Evolutionary conservation across 2,113 vertebrate genomes (phyloP), one percentile per base, ranked within the genome.

Genomic region (Smithornis capensis): DNA sequence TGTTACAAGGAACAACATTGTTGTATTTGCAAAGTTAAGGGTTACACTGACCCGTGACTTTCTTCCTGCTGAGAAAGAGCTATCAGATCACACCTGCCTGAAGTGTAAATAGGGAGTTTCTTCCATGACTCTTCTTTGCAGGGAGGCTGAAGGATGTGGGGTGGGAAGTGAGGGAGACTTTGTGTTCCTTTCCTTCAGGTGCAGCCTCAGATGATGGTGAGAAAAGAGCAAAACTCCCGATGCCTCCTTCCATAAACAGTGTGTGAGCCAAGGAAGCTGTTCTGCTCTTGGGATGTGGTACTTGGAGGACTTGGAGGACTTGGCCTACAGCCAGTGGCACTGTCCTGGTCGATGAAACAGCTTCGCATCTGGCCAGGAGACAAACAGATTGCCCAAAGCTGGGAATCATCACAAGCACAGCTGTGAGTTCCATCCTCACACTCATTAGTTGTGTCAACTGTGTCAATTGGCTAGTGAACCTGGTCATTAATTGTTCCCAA

Each of bases 161-260:
- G 15, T n/a, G 28, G 25, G 28, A 87, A 60, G 7, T 18, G 29
- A 60, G 44, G 17, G 14, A 21, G 38, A 40, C 5, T 37, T 89
- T 60, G 14, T 1, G 7, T 52, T 84, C 38, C 44, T 19, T 50
- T 71, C 29, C 24, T 63, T 24, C 29, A 69, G n/a, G 40, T 68
- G 49, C 7, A 73, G 53, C 53, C 57, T 73, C 79, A 22, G 81
- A 47, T 1, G 17, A 40, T 12, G 15, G 19, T 44, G 31, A 44
- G 16, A 59, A 40, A 71, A 69, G 38, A 85, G 9, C 25, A 85
- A 79, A 82, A 17, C 19, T 27, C 19, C 17, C 24, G 75, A 44
- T 0, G 0, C 6, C 31, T 79, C 17, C 28, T 84, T 40, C 44
- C 17, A 37, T 19, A 50, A 57, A 31, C 0, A 3, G 10, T 3